Conservation (phyloP, 2,797 vertebrate genomes). For the Potorous gilbertii region DNA sequence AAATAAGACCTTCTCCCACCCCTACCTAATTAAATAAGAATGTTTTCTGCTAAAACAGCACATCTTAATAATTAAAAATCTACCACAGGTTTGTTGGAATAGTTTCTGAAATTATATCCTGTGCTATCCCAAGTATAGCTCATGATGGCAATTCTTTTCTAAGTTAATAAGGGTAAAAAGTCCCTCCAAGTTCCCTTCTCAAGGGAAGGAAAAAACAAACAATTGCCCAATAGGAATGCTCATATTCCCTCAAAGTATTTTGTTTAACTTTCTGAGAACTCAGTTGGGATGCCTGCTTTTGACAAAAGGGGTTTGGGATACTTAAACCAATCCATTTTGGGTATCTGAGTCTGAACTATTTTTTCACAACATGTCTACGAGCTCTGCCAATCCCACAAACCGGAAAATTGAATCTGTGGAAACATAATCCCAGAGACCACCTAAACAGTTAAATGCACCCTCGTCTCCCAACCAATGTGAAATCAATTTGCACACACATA, state of each 20-base stretch:
- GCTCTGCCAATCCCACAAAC: not conserved
- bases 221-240: not conserved
- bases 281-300: conserved; percentile 29
- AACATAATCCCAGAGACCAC: conserved; percentile 41
- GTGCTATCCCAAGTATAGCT: not conserved
- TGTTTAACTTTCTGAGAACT: not conserved
- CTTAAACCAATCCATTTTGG: not conserved
- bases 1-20: not conserved
- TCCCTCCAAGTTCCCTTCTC: not conserved
- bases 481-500: conserved; percentile 65
- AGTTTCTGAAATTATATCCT: not conserved
- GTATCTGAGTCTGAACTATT: not conserved
- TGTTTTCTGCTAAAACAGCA: not conserved
- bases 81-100: not conserved
- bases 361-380: not conserved
- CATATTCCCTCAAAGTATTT: not conserved
- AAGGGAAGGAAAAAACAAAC: not conserved
- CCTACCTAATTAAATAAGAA: not conserved
- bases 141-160: conserved; percentile 23
- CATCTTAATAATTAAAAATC: not conserved
- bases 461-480: no score
- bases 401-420: not conserved
- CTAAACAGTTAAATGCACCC: conserved; percentile 54
- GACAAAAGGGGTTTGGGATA: not conserved
- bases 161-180: not conserved